A percentile compares a stretch with the other conserved stretches of the same genome.
Conservation (phyloP, 2,797 vertebrate genomes). For the Ctenochaetus hawaiiensis region DNA sequence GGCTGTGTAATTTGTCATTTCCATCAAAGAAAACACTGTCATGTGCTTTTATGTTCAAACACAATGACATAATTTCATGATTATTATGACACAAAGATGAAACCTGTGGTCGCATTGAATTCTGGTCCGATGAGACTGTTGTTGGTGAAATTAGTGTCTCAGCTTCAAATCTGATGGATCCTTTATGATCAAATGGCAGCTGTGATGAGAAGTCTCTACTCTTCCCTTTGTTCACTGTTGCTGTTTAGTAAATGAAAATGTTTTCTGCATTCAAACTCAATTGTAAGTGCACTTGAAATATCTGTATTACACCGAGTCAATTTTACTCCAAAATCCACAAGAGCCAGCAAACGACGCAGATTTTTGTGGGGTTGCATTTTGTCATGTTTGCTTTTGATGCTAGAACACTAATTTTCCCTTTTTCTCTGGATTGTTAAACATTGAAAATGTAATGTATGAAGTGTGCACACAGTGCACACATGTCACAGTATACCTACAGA, state of each 20-base stretch:
- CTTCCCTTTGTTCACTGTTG: not conserved
- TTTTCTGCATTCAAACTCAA: slow-evolving; percentile 2
- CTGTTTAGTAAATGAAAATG: slow-evolving; percentile 5
- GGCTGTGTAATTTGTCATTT: slow-evolving; percentile 21
- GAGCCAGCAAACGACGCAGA: not conserved
- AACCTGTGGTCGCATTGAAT: slow-evolving; percentile 28
- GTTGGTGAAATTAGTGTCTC: slow-evolving; percentile 18
- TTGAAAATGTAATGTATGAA: not conserved
- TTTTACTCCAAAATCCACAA: not conserved
- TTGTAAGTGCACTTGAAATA: not conserved
- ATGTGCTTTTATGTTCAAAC: slow-evolving; percentile 29
- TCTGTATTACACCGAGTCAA: not conserved
- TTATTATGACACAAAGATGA: slow-evolving; percentile 31
- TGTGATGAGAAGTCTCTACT: not conserved
- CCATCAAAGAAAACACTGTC: slow-evolving; percentile 4
- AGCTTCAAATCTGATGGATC: slow-evolving; percentile 19
- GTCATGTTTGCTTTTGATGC: not conserved
- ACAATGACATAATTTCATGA: slow-evolving; percentile 28
- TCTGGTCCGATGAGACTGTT: slow-evolving; percentile 17
- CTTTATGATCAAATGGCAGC: slow-evolving; percentile 17
- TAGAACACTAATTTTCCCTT: not conserved
- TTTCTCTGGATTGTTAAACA: not conserved
- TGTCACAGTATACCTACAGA: not conserved
- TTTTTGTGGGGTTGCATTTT: not conserved
- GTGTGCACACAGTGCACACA: not conserved